Evolutionary conservation across 2,797 vertebrate species (phyloP), one percentile per base, ranked within the genome.

Genomic region (Ciconia nigra): DNA sequence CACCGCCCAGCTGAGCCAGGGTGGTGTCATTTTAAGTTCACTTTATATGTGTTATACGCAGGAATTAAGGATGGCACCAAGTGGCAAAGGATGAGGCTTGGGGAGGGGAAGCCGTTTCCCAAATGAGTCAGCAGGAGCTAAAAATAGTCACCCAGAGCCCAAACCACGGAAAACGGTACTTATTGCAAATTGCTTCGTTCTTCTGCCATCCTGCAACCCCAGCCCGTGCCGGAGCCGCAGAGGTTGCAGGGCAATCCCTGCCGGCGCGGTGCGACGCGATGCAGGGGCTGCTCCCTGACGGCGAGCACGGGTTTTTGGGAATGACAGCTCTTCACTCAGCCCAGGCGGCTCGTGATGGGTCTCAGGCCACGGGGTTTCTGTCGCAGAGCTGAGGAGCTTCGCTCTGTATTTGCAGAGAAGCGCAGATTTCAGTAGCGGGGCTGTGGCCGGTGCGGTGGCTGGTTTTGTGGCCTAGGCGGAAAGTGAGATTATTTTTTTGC

Each of bases 81-180:
- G 54, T n/a, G 39, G 85, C 62, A 24, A 83, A 89, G 69, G 51
- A 58, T 57, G 78, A 51, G 61, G 20, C 69, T 65, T 82, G 70
- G 42, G 47, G 42, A 89, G 54, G 88, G 10, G 66, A 93, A 93
- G 8, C 89, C 41, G 13, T 89, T 82, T 72, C 86, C 88, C 88
- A 90, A 72, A 83, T 41, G 95, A 96, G 73, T 90, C 96, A 94
- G 83, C 86, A 62, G 42, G 70, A 96, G 51, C 55, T 39, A 71
- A 84, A 94, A 93, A 90, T 70, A 84, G n/a, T 9, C 14, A 20
- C 57, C 39, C 0, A 1, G 66, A 90, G 55, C 66, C 88, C 83
- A 92, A 76, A 94, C 61, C 90, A 59, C 42, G 10, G 83, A 51
- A 70, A 72, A 24, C 5, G 28, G 62, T 22, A 46, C 28, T 65